Conservation (phyloP, 2,888 invertebrate genomes). For the Callimorpha dominula region DNA sequence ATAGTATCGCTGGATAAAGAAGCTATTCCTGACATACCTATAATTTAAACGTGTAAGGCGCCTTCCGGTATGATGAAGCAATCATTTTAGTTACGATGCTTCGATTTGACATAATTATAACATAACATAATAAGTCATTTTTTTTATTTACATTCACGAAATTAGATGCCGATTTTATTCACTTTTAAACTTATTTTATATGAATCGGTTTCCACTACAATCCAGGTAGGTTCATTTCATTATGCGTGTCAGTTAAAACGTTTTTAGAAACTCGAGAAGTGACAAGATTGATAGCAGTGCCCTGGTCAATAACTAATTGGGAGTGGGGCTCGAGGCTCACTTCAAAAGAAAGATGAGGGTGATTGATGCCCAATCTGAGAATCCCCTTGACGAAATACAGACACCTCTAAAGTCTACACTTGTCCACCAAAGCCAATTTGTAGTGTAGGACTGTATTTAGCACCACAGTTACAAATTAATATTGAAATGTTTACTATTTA, state of each 20-base stretch:
- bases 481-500: conserved; percentile 11
- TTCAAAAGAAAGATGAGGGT: conserved; percentile 74
- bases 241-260: conserved; percentile 62
- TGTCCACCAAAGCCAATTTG: conserved; percentile 62
- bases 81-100: too few species aligned
- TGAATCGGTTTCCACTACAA: not conserved
- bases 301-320: conserved; percentile 64
- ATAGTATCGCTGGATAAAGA: not conserved
- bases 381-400: conserved; percentile 72
- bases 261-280: conserved; percentile 66
- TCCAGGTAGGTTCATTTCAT: conserved; percentile 48
- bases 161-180: too few species aligned
- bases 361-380: conserved; percentile 66
- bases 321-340: conserved; percentile 65
- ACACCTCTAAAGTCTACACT: conserved; percentile 50
- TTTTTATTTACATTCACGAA: too few species aligned
- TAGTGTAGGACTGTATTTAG: conserved; percentile 38
- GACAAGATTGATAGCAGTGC: conserved; percentile 77
- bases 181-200: not conserved
- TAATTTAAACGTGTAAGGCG: not conserved
- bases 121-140: too few species aligned
- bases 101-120: too few species aligned
- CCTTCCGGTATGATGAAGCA: too few species aligned
- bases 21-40: not conserved
- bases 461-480: conserved; percentile 25